A percentile compares a stretch with the other conserved stretches of the same genome.
These are phyloP conservation scores for Eciton burchellii DNA, from an alignment of 1,140 invertebrate species.

Conservation along the genomic window DNA sequence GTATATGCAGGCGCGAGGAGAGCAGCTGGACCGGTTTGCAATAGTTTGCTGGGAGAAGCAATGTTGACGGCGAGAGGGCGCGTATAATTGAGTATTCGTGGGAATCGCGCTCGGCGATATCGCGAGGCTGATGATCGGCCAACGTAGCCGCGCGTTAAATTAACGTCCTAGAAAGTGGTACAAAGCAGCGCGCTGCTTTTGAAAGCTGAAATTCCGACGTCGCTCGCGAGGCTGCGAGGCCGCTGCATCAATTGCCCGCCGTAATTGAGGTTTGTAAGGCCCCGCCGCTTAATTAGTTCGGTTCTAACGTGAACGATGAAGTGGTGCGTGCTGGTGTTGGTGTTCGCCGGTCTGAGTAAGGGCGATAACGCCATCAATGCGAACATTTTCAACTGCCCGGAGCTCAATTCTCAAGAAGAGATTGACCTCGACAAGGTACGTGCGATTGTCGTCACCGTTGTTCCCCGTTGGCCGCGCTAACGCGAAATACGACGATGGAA, in stretches of 20 bases:
- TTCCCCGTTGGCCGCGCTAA: neutral
- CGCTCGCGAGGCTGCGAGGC: neutral
- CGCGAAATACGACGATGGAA: neutral
- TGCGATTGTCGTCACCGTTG: neutral
- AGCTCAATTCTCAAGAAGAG: conserved; percentile 69
- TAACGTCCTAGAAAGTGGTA: neutral
- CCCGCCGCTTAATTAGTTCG: conserved; percentile 54
- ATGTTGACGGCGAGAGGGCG: neutral
- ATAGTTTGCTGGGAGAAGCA: neutral
- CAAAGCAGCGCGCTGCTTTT: no score
- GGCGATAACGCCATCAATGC: conserved; percentile 67
- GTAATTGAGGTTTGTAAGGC: conserved; percentile 46
- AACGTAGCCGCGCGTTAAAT: neutral
- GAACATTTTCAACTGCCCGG: conserved; percentile 48
- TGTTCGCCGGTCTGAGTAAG: conserved; percentile 61
- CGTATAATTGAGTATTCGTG: conserved; percentile 5
- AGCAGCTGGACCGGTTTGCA: neutral
- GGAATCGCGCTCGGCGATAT: neutral
- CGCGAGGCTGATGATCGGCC: neutral
- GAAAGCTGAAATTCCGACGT: conserved; percentile 1
- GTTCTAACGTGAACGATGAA: conserved; percentile 67
- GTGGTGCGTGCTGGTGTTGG: conserved; percentile 72
- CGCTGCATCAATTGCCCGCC: conserved; percentile 31
- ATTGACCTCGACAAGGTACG: conserved; percentile 71
- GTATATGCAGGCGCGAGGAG: neutral